Evolutionary conservation across 2,113 vertebrate genomes (phyloP), one percentile per base, ranked within the genome.

Genomic region (Tetrao urogallus): DNA sequence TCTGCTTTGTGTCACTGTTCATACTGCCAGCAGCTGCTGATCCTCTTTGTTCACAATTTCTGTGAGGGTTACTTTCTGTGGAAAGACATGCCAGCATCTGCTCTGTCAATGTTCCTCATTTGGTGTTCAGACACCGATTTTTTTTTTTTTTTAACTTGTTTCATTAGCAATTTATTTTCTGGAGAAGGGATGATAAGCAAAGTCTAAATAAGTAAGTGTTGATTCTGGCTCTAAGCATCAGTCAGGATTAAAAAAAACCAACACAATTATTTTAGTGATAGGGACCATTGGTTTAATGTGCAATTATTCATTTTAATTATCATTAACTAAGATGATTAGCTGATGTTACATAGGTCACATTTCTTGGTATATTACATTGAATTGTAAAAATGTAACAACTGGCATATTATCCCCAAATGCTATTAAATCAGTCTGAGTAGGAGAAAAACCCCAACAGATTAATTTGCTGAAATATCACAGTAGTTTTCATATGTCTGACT

Each of bases 271-370:
- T 89, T 81, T 38, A 57, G 75, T 80, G 63, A 54, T 83, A 86
- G 92, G 48, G 69, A n/a, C 54, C 89, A 58, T 86, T 88, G 85
- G 22, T 86, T 92, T 90, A 85, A 92, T 42, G 87, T 40, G 42
- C 92, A 94, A 94, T 96, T 95, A 96, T 52, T 95, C 56, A 94
- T 88, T 96, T 96, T 95, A 93, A 93, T 92, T 90, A 78, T 30
- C 52, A 54, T 28, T 54, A 54, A 30, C 65, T 61, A 58, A 93
- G 58, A 57, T 86, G 40, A 86, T 90, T 86, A 94, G 45, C 47
- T 95, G 78, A 86, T 76, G 10, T 66, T 87, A 40, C 71, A 42
- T 92, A 85, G 84, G 84, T 71, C 58, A 90, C 52, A 58, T 75
- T 92, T 30, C 50, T 86, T 91, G 34, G 6, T 70, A 22, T 58